phyloP scores from a whole-genome alignment of 2,797 vertebrate genomes.

The Odontamblyopus lacepedii region DNA sequence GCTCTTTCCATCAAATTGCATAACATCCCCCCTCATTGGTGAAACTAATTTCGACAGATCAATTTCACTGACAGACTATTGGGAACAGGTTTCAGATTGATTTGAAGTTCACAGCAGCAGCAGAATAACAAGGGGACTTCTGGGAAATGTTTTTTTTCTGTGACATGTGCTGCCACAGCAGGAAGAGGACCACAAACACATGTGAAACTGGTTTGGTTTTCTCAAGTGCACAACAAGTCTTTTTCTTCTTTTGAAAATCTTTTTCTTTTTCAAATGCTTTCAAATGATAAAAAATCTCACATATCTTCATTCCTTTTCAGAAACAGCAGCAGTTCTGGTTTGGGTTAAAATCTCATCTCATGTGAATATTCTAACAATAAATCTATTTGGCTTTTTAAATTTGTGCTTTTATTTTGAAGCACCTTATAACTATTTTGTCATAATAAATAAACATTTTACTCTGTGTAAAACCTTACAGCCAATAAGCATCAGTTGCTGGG shows the following conservation, averaged over 20 bases:
- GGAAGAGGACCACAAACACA: conserved; percentile 1
- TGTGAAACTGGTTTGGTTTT: conserved; percentile 4
- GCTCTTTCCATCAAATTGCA: neutral
- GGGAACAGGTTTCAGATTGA: neutral
- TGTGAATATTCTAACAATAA: conserved; percentile 9
- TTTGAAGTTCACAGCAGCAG: conserved; percentile 18
- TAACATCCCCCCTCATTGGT: neutral
- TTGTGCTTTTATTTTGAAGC: conserved; percentile 21
- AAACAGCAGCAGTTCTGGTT: conserved; percentile 18
- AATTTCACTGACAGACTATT: neutral
- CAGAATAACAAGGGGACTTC: conserved; percentile 26
- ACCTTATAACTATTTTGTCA: conserved; percentile 3
- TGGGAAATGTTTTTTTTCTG: conserved; percentile 25
- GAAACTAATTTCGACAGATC: neutral
- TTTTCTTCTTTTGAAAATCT: neutral
- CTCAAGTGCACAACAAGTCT: conserved; percentile 8
- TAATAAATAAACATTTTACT: conserved; percentile 12
- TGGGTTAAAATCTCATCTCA: conserved; percentile 6
- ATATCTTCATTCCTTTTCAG: conserved; percentile 1
- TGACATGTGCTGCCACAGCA: conserved; percentile 2
- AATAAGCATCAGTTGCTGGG: conserved; percentile 16
- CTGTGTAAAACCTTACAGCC: conserved; percentile 1
- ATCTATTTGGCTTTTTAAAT: conserved; percentile 15
- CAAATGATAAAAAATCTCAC: conserved; percentile 11
- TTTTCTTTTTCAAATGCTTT: conserved; percentile 9